A percentile compares a stretch with the other conserved stretches of the same genome.
Evolutionary conservation across 2,888 invertebrate genomes (phyloP).

Genomic region (Pollenia amentaria): DNA sequence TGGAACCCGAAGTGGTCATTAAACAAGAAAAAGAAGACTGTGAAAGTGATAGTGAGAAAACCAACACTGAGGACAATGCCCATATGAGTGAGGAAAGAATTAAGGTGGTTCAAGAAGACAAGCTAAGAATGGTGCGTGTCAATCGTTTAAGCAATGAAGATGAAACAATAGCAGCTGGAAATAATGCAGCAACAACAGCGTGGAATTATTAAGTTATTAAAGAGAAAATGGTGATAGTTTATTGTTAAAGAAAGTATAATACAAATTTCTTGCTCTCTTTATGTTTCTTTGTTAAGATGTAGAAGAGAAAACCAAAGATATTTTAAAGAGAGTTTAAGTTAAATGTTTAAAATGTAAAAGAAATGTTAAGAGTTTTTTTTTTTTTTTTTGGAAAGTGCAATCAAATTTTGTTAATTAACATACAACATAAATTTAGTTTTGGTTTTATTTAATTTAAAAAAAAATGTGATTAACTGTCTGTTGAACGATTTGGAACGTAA

Average conservation of each 20-base stretch:
- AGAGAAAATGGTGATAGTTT: conserved; percentile 21
- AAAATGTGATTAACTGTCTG: conserved; percentile 68
- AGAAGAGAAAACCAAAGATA: conserved; percentile 62
- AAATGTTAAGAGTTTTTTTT: background rate
- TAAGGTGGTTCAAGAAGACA: conserved; percentile 80
- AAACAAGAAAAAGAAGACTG: conserved; percentile 83
- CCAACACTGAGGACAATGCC: conserved; percentile 40
- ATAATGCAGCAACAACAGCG: conserved; percentile 70
- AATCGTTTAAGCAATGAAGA: conserved; percentile 79
- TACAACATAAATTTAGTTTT: conserved; percentile 7
- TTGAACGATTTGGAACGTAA: background rate
- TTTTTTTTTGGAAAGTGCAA: conserved; percentile 57
- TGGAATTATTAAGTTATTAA: conserved; percentile 78
- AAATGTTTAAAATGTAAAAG: conserved; percentile 27
- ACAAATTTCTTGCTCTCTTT: conserved; percentile 44
- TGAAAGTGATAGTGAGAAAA: conserved; percentile 77
- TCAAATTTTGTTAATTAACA: conserved; percentile 43
- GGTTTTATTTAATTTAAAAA: conserved; percentile 15
- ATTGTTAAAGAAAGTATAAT: conserved; percentile 20
- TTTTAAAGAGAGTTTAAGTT: conserved; percentile 45
- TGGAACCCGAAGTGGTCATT: conserved; percentile 83
- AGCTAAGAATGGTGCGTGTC: conserved; percentile 81
- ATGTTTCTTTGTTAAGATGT: conserved; percentile 52
- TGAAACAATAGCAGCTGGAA: conserved; percentile 67
- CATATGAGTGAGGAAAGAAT: conserved; percentile 66